Base-by-base conservation (phyloP, 2,888 invertebrate species). In the Noctua fimbriata region DNA sequence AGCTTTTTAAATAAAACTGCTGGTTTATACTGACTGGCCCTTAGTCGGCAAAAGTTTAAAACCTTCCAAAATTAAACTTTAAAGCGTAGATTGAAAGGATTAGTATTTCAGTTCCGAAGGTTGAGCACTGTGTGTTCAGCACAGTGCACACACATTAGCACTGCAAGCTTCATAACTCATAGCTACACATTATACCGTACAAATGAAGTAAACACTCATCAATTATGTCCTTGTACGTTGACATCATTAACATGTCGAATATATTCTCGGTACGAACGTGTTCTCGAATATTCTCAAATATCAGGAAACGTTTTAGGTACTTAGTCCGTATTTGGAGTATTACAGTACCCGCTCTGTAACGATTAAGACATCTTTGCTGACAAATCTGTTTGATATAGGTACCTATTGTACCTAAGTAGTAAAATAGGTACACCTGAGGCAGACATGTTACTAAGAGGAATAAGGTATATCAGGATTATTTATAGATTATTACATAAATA, bases 181-280 rank as follows among this genome's bases (percentile, higher is more conserved):
- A 72, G 18, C 41, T 52, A 65, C n/a, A 49, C 47, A 47, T 65
- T 44, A 67, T n/a, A 65, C 69, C 65, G 47, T 32, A 63, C 58
- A 72, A 76, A 69, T 79, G n/a, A 74, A 36, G 79, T 69, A 84
- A 79, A 79, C 79, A 87, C 32, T 85, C 72, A 80, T 87, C 67
- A 87, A 87, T 76, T 79, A 78, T 71, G 52, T 52, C 58, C 47
- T 28, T 44, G 73, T 36, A 60, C 47, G 63, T 21, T 47, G 76
- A 52, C 72, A 69, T 73, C 58, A 85, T 81, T 81, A 82, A 44
- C 82, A 36, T 44, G 32, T 69, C 32, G 47, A 63, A 73, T 80
- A 41, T 69, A n/a, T 66, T 67, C 44, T n/a, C 58, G 52, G 28
- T 65, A 72, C n/a, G n/a, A 58, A 65, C 58, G 36, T 84, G 52